phyloP scores from a whole-genome alignment of 2,797 vertebrate genomes.

The Salmo trutta region DNA sequence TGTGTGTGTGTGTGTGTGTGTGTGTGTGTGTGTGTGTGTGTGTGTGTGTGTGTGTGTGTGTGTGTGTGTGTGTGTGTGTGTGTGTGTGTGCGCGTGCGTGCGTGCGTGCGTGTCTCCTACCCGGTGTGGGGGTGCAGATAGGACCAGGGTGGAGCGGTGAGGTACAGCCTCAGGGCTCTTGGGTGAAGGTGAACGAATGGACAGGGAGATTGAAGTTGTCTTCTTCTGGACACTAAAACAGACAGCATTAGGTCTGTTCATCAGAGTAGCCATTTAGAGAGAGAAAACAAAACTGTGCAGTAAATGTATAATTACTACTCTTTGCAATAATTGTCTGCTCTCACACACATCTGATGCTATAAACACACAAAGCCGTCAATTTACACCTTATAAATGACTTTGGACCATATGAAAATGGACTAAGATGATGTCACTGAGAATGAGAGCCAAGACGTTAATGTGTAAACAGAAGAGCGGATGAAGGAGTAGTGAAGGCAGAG shows the following conservation, averaged over 20 bases:
- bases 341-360: not conserved
- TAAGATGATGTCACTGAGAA: slow-evolving; percentile 56
- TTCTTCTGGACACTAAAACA: slow-evolving; percentile 89
- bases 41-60: not conserved
- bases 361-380: not conserved
- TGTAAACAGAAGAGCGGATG: slow-evolving; percentile 55
- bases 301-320: not conserved
- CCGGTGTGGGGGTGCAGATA: slow-evolving; percentile 85
- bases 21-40: no score
- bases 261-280: not conserved
- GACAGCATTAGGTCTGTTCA: slow-evolving; percentile 11
- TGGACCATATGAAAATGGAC: slow-evolving; percentile 44
- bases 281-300: not conserved
- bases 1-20: no score
- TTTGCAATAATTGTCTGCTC: slow-evolving; percentile 1
- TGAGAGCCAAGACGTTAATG: slow-evolving; percentile 32
- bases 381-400: slow-evolving; percentile 41
- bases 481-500: slow-evolving; percentile 26
- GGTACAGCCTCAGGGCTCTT: slow-evolving; percentile 81
- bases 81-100: not conserved
- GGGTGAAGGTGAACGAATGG: slow-evolving; percentile 89
- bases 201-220: slow-evolving; percentile 92
- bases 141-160: slow-evolving; percentile 83
- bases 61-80: no score
- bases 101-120: slow-evolving; percentile 65